phyloP scores from a whole-genome alignment of 2,113 vertebrate genomes.

The Labrus mixtus region DNA sequence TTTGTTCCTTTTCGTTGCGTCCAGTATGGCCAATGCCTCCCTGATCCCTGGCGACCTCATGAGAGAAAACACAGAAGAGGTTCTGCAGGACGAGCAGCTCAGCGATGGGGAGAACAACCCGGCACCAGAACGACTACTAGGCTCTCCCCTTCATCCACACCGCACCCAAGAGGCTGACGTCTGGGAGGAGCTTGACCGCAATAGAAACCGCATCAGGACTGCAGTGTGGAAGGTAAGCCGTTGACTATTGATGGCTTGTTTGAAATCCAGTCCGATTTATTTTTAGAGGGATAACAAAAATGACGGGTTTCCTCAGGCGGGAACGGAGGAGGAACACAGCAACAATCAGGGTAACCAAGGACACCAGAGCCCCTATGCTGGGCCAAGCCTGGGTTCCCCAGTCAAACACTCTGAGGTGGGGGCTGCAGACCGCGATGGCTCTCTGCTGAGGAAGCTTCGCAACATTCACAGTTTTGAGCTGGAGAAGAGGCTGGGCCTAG shows the following conservation, averaged over 20 bases:
- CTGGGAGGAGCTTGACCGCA: slow-evolving; percentile 97
- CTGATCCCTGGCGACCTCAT: slow-evolving; percentile 94
- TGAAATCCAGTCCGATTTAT: not conserved
- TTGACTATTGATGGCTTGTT: not conserved
- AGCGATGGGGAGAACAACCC: slow-evolving; percentile 96
- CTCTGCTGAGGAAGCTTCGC: slow-evolving; percentile 92
- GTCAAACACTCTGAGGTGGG: slow-evolving; percentile 89
- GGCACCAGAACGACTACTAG: slow-evolving; percentile 86
- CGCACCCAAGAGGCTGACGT: slow-evolving; percentile 93
- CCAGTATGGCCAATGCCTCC: slow-evolving; percentile 97
- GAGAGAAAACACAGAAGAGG: slow-evolving; percentile 98
- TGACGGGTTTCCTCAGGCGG: slow-evolving; percentile 78
- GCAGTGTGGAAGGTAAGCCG: slow-evolving; percentile 88
- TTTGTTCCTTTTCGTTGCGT: not conserved
- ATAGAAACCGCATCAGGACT: slow-evolving; percentile 91
- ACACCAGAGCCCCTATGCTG: slow-evolving; percentile 87
- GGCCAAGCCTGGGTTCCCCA: slow-evolving; percentile 91
- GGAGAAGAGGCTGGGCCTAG: slow-evolving; percentile 90
- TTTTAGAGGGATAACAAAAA: not conserved
- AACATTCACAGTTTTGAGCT: slow-evolving; percentile 97
- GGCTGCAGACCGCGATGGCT: slow-evolving; percentile 89
- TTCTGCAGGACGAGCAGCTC: slow-evolving; percentile 97
- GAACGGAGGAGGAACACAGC: slow-evolving; percentile 92
- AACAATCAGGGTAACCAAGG: slow-evolving; percentile 88
- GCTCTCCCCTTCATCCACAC: slow-evolving; percentile 86